A percentile compares a stretch with the other conserved stretches of the same genome.
These are phyloP conservation scores for Megaceryle maxima DNA, from an alignment of 2,113 vertebrate genomes.

Conservation along the genomic window DNA sequence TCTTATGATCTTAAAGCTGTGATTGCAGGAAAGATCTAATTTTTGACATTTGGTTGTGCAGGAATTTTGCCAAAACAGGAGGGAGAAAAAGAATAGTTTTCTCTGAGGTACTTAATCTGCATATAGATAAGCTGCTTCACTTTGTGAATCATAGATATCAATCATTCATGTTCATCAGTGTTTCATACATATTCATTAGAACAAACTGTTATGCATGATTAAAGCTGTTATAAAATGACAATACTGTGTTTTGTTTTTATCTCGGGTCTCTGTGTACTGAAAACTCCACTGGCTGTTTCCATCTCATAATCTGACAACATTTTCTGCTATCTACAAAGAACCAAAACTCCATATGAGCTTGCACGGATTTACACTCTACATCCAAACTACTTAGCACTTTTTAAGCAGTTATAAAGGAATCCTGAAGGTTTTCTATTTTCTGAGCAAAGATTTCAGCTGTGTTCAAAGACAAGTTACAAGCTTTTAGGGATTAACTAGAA, in stretches of 20 bases:
- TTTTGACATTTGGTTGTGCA: not conserved
- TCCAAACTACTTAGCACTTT: not conserved
- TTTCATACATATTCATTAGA: constrained; percentile 56
- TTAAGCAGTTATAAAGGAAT: not conserved
- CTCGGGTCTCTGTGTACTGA: constrained; percentile 10
- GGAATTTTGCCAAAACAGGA: constrained; percentile 17
- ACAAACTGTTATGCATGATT: constrained; percentile 6
- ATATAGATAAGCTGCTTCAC: constrained; percentile 44
- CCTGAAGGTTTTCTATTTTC: not conserved
- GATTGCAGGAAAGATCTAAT: not conserved
- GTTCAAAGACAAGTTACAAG: not conserved
- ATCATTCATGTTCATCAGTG: constrained; percentile 54
- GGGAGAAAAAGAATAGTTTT: constrained; percentile 4
- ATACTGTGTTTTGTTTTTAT: constrained; percentile 12
- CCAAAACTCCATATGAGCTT: not conserved
- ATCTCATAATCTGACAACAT: not conserved
- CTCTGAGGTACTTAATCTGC: constrained; percentile 48
- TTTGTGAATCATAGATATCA: constrained; percentile 47
- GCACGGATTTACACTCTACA: not conserved
- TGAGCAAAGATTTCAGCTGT: not conserved
- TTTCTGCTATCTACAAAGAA: constrained; percentile 38
- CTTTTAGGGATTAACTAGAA: not conserved
- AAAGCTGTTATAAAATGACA: constrained; percentile 26
- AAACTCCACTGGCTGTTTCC: constrained; percentile 32
- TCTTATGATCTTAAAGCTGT: not conserved